Evolutionary conservation across 1,140 invertebrate genomes (phyloP).

Genomic region (Drosophila nikananu): DNA sequence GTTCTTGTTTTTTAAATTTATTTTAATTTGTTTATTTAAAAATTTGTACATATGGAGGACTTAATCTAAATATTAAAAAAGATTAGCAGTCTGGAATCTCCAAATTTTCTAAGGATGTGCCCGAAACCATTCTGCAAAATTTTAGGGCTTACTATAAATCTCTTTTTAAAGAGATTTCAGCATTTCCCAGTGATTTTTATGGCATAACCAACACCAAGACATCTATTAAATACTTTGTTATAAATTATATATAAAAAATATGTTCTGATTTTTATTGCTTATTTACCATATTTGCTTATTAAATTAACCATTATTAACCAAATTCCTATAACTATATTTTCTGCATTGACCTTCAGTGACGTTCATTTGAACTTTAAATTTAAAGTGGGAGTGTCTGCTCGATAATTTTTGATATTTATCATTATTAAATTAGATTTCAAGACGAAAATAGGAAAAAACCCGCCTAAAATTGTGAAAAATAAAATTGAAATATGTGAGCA

Average conservation of each 20-base stretch:
- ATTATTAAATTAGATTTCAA: background rate
- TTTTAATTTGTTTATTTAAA: too few relatives aligned
- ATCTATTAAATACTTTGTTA: background rate
- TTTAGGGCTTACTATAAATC: too few relatives aligned
- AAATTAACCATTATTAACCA: too few relatives aligned
- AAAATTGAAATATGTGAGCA: conserved; percentile 18
- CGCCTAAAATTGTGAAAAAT: background rate
- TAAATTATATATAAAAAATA: background rate
- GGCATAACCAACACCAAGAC: background rate
- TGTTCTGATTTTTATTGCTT: too few relatives aligned
- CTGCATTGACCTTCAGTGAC: background rate
- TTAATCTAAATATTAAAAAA: too few relatives aligned
- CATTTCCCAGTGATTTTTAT: background rate
- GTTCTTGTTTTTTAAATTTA: too few relatives aligned
- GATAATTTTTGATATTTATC: background rate
- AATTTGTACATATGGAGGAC: too few relatives aligned
- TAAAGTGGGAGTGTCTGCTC: background rate
- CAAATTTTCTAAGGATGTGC: too few relatives aligned
- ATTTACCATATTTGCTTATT: too few relatives aligned
- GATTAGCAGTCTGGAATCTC: too few relatives aligned
- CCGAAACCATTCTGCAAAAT: too few relatives aligned
- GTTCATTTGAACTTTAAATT: background rate
- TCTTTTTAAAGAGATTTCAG: too few relatives aligned
- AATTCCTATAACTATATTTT: background rate
- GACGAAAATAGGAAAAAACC: background rate